Base-by-base conservation (phyloP, 92 coral and sea anemone genomes). In the Pocillopora grandis region DNA sequence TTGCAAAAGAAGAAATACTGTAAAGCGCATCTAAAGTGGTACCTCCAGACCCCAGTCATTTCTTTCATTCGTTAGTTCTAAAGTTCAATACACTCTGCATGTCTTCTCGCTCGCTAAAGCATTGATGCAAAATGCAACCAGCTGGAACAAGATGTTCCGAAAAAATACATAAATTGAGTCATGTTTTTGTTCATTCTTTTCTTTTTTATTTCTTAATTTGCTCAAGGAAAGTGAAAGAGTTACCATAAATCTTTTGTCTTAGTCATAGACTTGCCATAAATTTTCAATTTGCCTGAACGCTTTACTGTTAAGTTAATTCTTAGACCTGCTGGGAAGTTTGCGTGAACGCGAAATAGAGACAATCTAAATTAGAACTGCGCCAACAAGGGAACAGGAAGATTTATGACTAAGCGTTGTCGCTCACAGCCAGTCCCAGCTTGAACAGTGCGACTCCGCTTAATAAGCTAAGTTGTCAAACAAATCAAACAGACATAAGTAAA, bases 391-490 rank as follows among this genome's bases (percentile, higher is more conserved):
- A 57, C 37, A 55, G 59, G 14, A 27, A 69, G 18, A 75, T 12
- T 71, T 12, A 17, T 17, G 52, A 42, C 52, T 42, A 3, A 42
- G 35, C 66, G 33, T 36, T 58, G 75, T 70, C 5, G 18, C 21
- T 62, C 72, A 14, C 71, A 78, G 82, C 82, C 58, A 21, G 55
- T 17, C 84, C 20, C 84, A 69, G 84, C 66, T 80, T 80, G 84
- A 55, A 2, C 31, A 33, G 33, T n/a, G 66, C 64, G 52, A 63
- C 59, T 12, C 27, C 31, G 31, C 42, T 70, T 70, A 70, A 36
- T 19, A 17, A 70, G 55, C 81, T 76, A 18, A 61, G 37, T 76
- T 35, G 56, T 60, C 69, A 61, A 76, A 76, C 17, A 31, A 31
- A 9, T 36, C 80, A 55, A 57, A 63, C 80, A 55, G 59, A 63